A percentile compares a stretch with the other conserved stretches of the same genome.
phyloP scores from a whole-genome alignment of 2,888 invertebrate species.

The Drosophila dives region DNA sequence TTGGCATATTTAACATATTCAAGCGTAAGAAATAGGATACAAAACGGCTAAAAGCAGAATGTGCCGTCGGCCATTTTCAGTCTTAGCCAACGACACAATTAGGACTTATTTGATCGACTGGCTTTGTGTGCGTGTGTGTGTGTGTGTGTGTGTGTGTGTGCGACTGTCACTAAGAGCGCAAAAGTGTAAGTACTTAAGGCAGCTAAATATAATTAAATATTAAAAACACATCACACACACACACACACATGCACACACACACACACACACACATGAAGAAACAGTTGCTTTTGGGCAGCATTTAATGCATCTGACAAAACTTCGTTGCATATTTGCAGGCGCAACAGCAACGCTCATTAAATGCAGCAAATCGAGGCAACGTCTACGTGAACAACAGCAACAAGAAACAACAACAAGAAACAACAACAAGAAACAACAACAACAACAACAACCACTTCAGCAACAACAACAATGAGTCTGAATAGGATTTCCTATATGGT shows the following conservation, averaged over 20 bases:
- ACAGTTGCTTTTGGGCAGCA: constrained; percentile 40
- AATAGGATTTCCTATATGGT: constrained; percentile 37
- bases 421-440: constrained; percentile 27
- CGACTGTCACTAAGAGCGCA: constrained; percentile 71
- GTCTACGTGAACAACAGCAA: constrained; percentile 24
- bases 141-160: constrained; percentile 28
- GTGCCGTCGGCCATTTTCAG: constrained; percentile 51
- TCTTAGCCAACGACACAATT: constrained; percentile 58
- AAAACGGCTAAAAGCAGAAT: constrained; percentile 1
- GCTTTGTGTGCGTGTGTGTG: constrained; percentile 17
- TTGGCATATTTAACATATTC: constrained; percentile 52
- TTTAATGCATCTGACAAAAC: constrained; percentile 77
- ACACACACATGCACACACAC: constrained; percentile 3
- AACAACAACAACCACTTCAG: constrained; percentile 33
- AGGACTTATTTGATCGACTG: constrained; percentile 37
- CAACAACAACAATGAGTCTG: constrained; percentile 25
- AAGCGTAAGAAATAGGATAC: constrained; percentile 58
- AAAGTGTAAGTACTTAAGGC: constrained; percentile 79
- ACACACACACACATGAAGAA: neutral
- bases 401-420: constrained; percentile 27
- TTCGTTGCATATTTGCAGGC: constrained; percentile 73
- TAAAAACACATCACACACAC: constrained; percentile 59
- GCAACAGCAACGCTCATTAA: constrained; percentile 73
- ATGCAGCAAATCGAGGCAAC: constrained; percentile 67
- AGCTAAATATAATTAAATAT: constrained; percentile 81